phyloP scores from a whole-genome alignment of 2,113 vertebrate species.

The Poecile atricapillus region DNA sequence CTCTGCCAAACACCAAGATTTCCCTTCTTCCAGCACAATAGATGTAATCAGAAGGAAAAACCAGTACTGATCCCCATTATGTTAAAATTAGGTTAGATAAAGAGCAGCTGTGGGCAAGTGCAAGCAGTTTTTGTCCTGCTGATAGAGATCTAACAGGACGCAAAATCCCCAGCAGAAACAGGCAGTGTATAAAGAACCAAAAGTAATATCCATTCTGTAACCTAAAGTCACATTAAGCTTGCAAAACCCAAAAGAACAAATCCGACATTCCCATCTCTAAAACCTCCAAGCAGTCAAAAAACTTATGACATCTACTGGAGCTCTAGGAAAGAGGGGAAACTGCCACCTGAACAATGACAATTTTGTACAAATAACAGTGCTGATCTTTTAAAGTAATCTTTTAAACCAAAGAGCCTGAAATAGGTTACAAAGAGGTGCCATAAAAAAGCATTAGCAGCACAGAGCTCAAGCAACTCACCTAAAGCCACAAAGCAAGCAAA shows the following conservation, averaged over 20 bases:
- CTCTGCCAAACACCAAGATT: not conserved
- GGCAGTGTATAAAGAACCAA: not conserved
- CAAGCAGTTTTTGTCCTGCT: not conserved
- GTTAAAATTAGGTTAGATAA: not conserved
- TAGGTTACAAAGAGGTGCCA: not conserved
- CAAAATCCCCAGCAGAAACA: not conserved
- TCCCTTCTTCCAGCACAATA: not conserved
- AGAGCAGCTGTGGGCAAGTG: not conserved
- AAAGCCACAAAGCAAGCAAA: not conserved
- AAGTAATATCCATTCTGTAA: not conserved
- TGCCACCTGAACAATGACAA: not conserved
- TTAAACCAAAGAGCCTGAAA: not conserved
- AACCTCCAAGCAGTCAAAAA: not conserved
- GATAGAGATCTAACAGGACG: not conserved
- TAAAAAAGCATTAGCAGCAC: not conserved
- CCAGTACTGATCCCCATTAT: not conserved
- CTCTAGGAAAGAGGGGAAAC: not conserved
- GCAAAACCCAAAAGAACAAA: not conserved
- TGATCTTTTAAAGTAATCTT: not conserved
- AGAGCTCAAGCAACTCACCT: conserved; percentile 24
- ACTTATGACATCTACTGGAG: not conserved
- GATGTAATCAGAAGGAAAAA: not conserved
- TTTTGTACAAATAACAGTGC: not conserved
- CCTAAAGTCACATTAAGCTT: not conserved
- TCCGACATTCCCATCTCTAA: not conserved